These are phyloP conservation scores for Hyalella azteca DNA, from an alignment of 2,888 invertebrate species.

Conservation along the genomic window DNA sequence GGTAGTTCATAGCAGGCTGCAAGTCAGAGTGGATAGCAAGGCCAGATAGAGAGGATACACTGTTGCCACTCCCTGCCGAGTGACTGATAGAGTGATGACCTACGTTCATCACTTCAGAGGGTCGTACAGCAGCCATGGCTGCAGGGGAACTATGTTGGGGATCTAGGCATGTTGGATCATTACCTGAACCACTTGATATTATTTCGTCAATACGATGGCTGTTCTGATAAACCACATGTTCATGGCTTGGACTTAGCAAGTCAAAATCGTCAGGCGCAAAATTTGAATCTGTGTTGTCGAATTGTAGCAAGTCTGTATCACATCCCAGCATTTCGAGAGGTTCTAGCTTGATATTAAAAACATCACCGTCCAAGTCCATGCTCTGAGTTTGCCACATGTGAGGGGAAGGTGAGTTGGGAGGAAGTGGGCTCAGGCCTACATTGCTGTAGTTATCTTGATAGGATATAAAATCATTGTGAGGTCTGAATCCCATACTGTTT, in stretches of 20 bases:
- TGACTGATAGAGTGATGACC: background rate
- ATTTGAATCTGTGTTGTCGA: slow-evolving; percentile 39
- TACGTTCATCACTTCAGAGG: slow-evolving; percentile 50
- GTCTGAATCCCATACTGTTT: slow-evolving; percentile 29
- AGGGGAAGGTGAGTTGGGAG: slow-evolving; percentile 48
- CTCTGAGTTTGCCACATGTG: slow-evolving; percentile 52
- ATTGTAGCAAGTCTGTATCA: slow-evolving; percentile 44
- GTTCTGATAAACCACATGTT: slow-evolving; percentile 40
- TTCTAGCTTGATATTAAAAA: slow-evolving; percentile 50
- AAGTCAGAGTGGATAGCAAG: background rate
- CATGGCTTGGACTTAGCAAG: background rate
- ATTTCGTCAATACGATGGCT: slow-evolving; percentile 50
- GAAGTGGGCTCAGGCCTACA: slow-evolving; percentile 43
- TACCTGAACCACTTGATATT: slow-evolving; percentile 44
- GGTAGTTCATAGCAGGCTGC: background rate
- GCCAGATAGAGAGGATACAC: background rate
- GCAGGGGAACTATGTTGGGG: slow-evolving; percentile 54
- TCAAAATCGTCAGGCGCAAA: slow-evolving; percentile 4
- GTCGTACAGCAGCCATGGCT: slow-evolving; percentile 53
- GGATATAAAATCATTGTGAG: background rate
- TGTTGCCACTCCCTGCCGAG: slow-evolving; percentile 4
- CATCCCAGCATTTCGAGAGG: slow-evolving; percentile 51
- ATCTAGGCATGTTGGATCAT: slow-evolving; percentile 33
- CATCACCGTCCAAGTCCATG: slow-evolving; percentile 45
- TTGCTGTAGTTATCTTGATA: slow-evolving; percentile 44